These are phyloP conservation scores for Columba guinea DNA, from an alignment of 2,797 vertebrate genomes.

Conservation along the genomic window DNA sequence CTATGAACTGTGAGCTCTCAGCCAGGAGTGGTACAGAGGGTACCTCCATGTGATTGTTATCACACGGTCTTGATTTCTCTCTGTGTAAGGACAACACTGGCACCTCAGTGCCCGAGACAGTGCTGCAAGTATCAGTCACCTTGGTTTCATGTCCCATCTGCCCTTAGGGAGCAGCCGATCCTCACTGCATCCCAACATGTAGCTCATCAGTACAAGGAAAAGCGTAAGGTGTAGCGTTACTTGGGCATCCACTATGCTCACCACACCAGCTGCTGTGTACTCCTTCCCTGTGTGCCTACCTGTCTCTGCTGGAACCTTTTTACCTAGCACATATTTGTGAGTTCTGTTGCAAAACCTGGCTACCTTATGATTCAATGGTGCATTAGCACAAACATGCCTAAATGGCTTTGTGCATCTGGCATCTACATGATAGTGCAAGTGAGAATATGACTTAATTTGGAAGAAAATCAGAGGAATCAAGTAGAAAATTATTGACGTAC, in stretches of 20 bases:
- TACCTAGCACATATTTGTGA: accelerated
- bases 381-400: neutral
- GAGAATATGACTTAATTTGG: slow-evolving; percentile 10
- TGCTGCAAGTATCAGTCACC: too few relatives aligned
- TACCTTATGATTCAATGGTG: neutral
- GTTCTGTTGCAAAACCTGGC: neutral
- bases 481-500: neutral
- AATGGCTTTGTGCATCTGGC: neutral
- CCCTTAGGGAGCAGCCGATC: neutral
- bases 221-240: accelerated
- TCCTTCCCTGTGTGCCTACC: accelerated
- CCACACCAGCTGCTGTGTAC: accelerated
- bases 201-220: neutral
- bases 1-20: neutral
- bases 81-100: neutral
- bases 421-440: neutral
- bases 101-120: accelerated
- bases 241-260: neutral
- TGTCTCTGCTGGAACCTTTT: accelerated
- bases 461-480: slow-evolving; percentile 11
- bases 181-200: neutral
- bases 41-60: neutral
- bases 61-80: neutral
- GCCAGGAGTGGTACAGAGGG: neutral
- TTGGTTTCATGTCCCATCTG: neutral